These are phyloP conservation scores for Latrodectus geometricus DNA, from an alignment of 1,140 invertebrate species.

Conservation along the genomic window DNA sequence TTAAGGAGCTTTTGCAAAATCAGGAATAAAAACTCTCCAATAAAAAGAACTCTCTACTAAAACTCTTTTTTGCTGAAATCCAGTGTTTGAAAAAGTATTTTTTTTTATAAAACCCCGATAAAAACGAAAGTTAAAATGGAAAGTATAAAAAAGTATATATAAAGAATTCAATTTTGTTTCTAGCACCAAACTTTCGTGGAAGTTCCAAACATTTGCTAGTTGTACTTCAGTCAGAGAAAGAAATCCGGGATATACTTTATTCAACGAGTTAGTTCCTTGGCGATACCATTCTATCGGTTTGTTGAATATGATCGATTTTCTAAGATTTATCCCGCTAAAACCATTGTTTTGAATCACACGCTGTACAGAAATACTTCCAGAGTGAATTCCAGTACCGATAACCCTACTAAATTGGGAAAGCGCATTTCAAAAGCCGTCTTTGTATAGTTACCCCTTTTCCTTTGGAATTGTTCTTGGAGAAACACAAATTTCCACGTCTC, in stretches of 20 bases:
- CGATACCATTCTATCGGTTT: conserved; percentile 40
- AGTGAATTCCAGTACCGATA: conserved; percentile 44
- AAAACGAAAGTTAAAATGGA: not conserved
- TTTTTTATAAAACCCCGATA: conserved; percentile 3
- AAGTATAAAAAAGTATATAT: not conserved
- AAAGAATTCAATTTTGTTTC: conserved; percentile 52
- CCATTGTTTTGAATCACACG: conserved; percentile 43
- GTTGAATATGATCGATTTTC: conserved; percentile 51
- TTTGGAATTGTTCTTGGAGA: conserved; percentile 21
- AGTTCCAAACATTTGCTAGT: conserved; percentile 33
- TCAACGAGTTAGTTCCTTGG: conserved; percentile 23
- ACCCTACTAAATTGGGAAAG: conserved; percentile 34
- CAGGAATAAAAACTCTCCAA: conserved; percentile 21
- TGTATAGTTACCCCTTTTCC: conserved; percentile 18
- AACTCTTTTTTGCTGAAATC: conserved; percentile 30
- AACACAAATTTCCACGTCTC: conserved; percentile 14
- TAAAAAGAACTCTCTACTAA: conserved; percentile 5
- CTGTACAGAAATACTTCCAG: conserved; percentile 10
- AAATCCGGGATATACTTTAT: conserved; percentile 22
- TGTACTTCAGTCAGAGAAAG: not conserved
- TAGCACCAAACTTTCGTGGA: conserved; percentile 17
- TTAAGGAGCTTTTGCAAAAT: not conserved
- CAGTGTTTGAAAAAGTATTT: conserved; percentile 27
- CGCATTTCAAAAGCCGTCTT: conserved; percentile 46
- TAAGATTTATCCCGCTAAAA: not conserved